Evolutionary conservation across 2,797 vertebrate genomes (phyloP).

Genomic region (Cirrhinus mrigala): DNA sequence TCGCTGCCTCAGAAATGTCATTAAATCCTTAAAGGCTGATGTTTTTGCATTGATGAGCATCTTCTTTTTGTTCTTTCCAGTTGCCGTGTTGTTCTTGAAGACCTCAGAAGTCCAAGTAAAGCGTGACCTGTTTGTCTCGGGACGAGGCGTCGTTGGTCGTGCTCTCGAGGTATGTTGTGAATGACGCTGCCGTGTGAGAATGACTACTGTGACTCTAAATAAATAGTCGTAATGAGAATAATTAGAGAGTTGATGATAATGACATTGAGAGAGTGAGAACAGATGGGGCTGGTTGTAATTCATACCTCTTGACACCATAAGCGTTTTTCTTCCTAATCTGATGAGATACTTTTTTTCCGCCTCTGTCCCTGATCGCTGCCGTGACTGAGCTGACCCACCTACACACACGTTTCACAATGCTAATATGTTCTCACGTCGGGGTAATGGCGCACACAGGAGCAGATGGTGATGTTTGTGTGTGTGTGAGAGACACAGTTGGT

Average conservation of each 20-base stretch:
- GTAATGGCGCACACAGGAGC: constrained; percentile 60
- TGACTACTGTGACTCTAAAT: constrained; percentile 42
- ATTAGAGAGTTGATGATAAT: constrained; percentile 63
- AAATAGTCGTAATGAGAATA: constrained; percentile 63
- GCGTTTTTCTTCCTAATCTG: constrained; percentile 46
- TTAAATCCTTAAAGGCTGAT: constrained; percentile 4
- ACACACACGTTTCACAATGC: constrained; percentile 47
- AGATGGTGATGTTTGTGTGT: constrained; percentile 76
- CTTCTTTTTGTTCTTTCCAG: constrained; percentile 12
- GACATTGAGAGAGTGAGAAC: constrained; percentile 58
- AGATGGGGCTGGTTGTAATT: constrained; percentile 63
- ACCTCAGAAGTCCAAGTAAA: neutral
- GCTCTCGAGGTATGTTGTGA: constrained; percentile 18
- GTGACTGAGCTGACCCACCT: constrained; percentile 59
- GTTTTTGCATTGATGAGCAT: neutral
- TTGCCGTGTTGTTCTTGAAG: neutral
- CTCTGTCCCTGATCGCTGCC: constrained; percentile 61
- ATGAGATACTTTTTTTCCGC: constrained; percentile 57
- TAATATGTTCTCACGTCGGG: constrained; percentile 35
- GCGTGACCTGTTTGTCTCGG: neutral
- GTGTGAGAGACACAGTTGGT: constrained; percentile 35
- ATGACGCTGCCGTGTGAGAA: constrained; percentile 34
- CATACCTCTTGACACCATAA: constrained; percentile 52
- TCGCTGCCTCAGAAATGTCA: neutral
- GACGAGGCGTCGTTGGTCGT: neutral